Evolutionary conservation across 2,113 vertebrate genomes (phyloP).

Genomic region (Haemorhous mexicanus): DNA sequence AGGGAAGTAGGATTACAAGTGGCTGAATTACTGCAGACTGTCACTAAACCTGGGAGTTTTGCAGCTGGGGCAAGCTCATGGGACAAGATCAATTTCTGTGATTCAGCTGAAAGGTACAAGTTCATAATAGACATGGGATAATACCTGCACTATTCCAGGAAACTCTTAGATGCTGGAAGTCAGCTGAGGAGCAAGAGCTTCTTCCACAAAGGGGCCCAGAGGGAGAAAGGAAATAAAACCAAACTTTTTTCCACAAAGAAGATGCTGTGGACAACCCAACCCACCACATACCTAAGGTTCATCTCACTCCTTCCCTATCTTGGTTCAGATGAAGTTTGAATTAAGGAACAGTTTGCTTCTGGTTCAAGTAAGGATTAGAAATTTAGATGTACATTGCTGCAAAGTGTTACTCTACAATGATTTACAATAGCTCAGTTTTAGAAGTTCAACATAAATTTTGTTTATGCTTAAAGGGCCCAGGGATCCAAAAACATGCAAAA

Average conservation of each 20-base stretch:
- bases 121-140: background rate
- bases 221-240: background rate
- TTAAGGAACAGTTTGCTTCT: background rate
- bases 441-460: background rate
- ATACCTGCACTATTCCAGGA: background rate
- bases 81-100: background rate
- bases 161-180: background rate
- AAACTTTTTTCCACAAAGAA: background rate
- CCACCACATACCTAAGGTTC: background rate
- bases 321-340: background rate
- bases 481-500: background rate
- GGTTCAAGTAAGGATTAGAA: background rate
- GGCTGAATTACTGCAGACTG: background rate
- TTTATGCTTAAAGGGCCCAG: background rate
- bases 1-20: background rate
- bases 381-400: background rate
- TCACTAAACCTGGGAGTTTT: background rate
- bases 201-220: background rate
- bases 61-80: rapidly evolving
- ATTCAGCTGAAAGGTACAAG: background rate
- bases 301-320: background rate
- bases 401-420: background rate
- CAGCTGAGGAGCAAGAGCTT: background rate
- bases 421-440: background rate
- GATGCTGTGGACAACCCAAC: background rate